These are phyloP conservation scores for Hipposideros armiger DNA, from an alignment of 2,113 vertebrate genomes.

Conservation along the genomic window DNA sequence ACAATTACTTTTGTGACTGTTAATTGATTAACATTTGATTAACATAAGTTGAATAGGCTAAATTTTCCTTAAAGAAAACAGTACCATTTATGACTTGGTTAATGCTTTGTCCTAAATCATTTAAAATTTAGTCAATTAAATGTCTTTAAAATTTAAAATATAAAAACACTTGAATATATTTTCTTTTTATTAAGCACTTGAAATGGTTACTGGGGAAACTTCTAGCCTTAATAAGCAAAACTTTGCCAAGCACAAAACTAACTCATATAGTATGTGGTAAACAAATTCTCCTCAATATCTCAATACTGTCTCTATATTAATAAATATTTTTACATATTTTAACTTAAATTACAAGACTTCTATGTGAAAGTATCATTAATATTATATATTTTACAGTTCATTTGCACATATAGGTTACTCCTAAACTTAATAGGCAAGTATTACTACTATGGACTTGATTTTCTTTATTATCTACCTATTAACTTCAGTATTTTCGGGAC, in stretches of 20 bases:
- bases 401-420: background rate
- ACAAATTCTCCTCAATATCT: background rate
- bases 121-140: slow-evolving; percentile 12
- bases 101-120: background rate
- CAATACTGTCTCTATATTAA: background rate
- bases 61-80: slow-evolving; percentile 21
- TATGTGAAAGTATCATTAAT: background rate
- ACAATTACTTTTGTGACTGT: background rate
- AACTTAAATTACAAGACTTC: background rate
- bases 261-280: background rate
- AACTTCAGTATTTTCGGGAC: background rate
- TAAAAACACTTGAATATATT: background rate
- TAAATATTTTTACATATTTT: background rate
- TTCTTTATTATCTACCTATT: background rate
- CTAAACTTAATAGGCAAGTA: background rate
- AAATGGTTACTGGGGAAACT: background rate
- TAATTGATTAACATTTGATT: background rate
- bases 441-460: background rate
- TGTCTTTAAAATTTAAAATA: background rate
- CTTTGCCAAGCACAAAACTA: background rate
- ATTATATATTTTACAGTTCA: background rate
- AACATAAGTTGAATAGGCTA: background rate
- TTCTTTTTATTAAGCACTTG: slow-evolving; percentile 22
- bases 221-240: background rate
- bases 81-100: background rate